Evolutionary conservation across 2,113 vertebrate species (phyloP), one percentile per base, ranked within the genome.

Genomic region (Chinchilla lanigera): DNA sequence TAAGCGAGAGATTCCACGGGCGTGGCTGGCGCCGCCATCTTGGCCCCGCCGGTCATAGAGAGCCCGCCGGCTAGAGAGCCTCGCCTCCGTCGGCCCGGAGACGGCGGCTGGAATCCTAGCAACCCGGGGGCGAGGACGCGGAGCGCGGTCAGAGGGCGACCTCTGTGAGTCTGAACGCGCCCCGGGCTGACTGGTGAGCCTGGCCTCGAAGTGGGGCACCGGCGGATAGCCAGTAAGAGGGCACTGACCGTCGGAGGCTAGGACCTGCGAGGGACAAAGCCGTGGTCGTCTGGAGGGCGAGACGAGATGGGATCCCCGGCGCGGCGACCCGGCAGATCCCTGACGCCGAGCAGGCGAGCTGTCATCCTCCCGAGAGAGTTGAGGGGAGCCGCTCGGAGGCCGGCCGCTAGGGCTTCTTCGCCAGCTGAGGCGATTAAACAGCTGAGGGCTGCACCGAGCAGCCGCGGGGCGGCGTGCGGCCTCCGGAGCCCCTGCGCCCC

Each of bases 11-110:
- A 10, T 1, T 41, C 81, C 0, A 44, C 52, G 0, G n/a, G 9
- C 4, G 41, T 7, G 44, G 3, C 35, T 24, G 89, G 54, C 2
- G 97, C 97, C 75, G 98, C 98, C 98, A 98, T 98, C 94, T 98
- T 98, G 11, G 56, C 5, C 81, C 17, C 2, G 69, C 41, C 90
- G 4, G 20, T 61, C 73, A 44, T 14, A 35, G 94, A 96, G 86
- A 38, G 11, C 7, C 33, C 3, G 8, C 7, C 19, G 65, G 38
- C 80, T 65, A 93, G 89, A 84, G 65, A 19, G 80, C 16, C 81
- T 50, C 47, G n/a, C n/a, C 69, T 20, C 35, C 16, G 67, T 9
- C 35, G 47, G 47, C 47, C 47, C 47, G 47, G 47, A 28, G 24
- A 24, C 60, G 0, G 60, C 60, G 73, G 24, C 44, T 50, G 73